These are phyloP conservation scores for Selenia dentaria DNA, from an alignment of 2,888 invertebrate genomes.

Conservation along the genomic window DNA sequence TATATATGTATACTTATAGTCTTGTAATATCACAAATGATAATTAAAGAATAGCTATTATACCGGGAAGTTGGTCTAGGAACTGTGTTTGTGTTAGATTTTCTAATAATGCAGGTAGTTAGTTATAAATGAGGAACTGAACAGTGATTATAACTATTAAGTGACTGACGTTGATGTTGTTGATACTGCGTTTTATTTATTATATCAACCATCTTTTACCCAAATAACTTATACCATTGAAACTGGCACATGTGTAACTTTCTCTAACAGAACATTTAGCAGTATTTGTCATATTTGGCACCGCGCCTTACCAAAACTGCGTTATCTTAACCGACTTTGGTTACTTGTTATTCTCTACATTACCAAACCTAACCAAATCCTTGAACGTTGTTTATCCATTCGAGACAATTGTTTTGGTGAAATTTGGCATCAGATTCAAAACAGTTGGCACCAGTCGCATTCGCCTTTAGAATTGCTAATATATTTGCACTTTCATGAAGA, in stretches of 20 bases:
- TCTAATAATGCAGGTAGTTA: too few species aligned
- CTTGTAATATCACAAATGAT: too few species aligned
- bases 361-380: conserved; percentile 22
- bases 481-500: conserved; percentile 18
- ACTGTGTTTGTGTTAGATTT: too few species aligned
- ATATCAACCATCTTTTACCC: too few species aligned
- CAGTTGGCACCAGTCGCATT: conserved; percentile 9
- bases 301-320: background rate
- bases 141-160: too few species aligned
- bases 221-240: too few species aligned
- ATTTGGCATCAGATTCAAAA: conserved; percentile 26
- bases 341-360: conserved; percentile 16
- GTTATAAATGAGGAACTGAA: too few species aligned
- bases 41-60: too few species aligned
- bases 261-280: background rate
- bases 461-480: conserved; percentile 10
- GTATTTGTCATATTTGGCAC: conserved; percentile 13
- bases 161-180: too few species aligned
- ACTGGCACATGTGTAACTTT: background rate
- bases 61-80: too few species aligned
- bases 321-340: conserved; percentile 8
- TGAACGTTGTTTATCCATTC: conserved; percentile 29
- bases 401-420: conserved; percentile 31
- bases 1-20: too few species aligned
- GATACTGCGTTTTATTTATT: too few species aligned